These are phyloP conservation scores for Danio jaintianensis DNA, from an alignment of 2,797 vertebrate genomes.

Conservation along the genomic window DNA sequence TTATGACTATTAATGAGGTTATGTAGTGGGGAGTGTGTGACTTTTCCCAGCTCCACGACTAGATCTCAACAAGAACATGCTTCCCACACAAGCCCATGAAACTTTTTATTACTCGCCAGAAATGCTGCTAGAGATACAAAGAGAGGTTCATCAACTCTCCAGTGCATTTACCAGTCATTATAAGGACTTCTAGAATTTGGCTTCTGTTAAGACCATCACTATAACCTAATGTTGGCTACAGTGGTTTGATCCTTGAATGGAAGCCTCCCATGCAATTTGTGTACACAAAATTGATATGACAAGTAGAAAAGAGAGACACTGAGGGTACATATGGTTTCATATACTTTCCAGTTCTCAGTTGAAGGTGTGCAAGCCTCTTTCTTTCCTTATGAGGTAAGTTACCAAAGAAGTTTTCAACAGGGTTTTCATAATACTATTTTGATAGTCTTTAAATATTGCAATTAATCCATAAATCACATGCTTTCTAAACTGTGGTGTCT, in stretches of 20 bases:
- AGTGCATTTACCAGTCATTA: not conserved
- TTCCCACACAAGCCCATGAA: not conserved
- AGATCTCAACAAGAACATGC: not conserved
- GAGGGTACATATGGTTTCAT: not conserved
- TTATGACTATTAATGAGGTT: not conserved
- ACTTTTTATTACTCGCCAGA: not conserved
- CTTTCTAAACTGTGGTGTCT: no score
- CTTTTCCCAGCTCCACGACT: not conserved
- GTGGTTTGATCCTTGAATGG: not conserved
- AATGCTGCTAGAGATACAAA: not conserved
- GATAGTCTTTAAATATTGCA: no score
- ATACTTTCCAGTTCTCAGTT: not conserved
- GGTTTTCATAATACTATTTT: no score
- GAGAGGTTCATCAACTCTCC: not conserved
- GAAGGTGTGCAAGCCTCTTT: no score
- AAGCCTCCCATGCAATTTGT: not conserved
- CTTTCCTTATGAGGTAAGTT: no score
- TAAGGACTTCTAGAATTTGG: not conserved
- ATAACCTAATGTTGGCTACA: not conserved
- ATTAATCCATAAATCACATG: no score
- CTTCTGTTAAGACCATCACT: not conserved
- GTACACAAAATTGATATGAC: not conserved
- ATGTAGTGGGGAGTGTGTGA: not conserved
- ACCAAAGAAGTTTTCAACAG: no score
- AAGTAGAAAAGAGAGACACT: not conserved